Conservation (phyloP, 2,113 vertebrate species). For the Rana temporaria region DNA sequence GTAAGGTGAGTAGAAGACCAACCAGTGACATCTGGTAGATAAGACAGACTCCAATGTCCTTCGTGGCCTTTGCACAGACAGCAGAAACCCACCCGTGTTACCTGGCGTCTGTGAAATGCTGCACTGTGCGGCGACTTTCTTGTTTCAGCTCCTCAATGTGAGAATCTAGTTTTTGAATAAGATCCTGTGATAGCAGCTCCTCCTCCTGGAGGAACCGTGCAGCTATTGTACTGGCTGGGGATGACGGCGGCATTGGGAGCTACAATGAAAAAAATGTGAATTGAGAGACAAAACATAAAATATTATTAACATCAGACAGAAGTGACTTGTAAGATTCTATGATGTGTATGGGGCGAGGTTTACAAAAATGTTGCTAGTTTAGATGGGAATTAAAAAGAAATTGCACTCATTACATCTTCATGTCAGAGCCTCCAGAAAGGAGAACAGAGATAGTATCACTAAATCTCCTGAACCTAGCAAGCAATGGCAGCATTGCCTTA, state of each 20-base stretch:
- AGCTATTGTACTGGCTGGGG: constrained; percentile 74
- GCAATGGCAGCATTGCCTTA: no score
- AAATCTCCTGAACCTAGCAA: no score
- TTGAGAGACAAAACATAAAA: neutral
- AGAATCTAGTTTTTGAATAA: constrained; percentile 80
- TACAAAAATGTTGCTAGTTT: no score
- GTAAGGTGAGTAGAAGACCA: neutral
- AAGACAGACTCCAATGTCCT: neutral
- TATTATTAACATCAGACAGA: no score
- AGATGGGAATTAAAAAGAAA: no score
- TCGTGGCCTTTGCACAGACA: no score
- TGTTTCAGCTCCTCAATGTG: constrained; percentile 85
- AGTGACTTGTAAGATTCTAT: no score
- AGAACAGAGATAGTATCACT: no score
- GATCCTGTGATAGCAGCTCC: constrained; percentile 76
- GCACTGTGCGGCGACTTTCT: constrained; percentile 78
- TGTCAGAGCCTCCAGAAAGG: no score
- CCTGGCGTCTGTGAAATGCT: constrained; percentile 70
- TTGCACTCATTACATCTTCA: no score
- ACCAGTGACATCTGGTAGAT: constrained; percentile 2
- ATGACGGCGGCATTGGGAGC: constrained; percentile 60
- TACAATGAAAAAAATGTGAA: constrained; percentile 55
- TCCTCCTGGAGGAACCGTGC: constrained; percentile 86
- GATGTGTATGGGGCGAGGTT: no score
- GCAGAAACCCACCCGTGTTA: constrained; percentile 39